phyloP scores from a whole-genome alignment of 1,140 invertebrate genomes.

The Drosophila dunni region DNA sequence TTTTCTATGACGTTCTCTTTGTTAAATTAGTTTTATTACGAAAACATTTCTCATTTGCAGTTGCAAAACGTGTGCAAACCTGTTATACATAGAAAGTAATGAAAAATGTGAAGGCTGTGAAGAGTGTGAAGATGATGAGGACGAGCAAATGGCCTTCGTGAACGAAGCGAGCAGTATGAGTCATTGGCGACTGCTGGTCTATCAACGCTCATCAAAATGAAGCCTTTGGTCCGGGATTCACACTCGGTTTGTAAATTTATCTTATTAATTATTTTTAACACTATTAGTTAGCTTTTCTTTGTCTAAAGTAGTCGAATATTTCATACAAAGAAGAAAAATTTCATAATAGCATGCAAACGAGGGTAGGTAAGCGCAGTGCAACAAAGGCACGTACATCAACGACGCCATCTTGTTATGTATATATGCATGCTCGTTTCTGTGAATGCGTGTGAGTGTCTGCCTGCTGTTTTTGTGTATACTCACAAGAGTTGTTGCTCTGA shows the following conservation, averaged over 20 bases:
- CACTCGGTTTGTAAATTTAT: constrained; percentile 78
- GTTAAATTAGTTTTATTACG: constrained; percentile 84
- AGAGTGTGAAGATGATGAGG: constrained; percentile 65
- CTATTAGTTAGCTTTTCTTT: constrained; percentile 28
- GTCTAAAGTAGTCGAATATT: constrained; percentile 23
- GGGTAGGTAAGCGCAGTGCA: constrained; percentile 4
- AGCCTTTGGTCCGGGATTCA: constrained; percentile 63
- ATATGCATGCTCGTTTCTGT: constrained; percentile 13
- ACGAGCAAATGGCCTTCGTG: constrained; percentile 68
- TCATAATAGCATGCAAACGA: constrained; percentile 28
- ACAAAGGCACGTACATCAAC: constrained; percentile 27
- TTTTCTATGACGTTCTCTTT: constrained; percentile 53
- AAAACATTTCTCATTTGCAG: constrained; percentile 84
- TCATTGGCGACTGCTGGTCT: constrained; percentile 62
- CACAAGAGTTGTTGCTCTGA: constrained; percentile 16
- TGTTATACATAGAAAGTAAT: constrained; percentile 70
- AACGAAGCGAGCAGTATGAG: constrained; percentile 46
- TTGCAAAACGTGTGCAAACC: constrained; percentile 72
- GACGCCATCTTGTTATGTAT: constrained; percentile 35
- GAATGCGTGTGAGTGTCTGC: constrained; percentile 16
- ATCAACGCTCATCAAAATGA: constrained; percentile 62
- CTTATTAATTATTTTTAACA: constrained; percentile 53
- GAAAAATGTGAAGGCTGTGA: constrained; percentile 64
- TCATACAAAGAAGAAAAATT: constrained; percentile 39
- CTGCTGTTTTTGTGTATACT: constrained; percentile 29